These are phyloP conservation scores for Erethizon dorsatum DNA, from an alignment of 2,797 vertebrate genomes.

Conservation along the genomic window DNA sequence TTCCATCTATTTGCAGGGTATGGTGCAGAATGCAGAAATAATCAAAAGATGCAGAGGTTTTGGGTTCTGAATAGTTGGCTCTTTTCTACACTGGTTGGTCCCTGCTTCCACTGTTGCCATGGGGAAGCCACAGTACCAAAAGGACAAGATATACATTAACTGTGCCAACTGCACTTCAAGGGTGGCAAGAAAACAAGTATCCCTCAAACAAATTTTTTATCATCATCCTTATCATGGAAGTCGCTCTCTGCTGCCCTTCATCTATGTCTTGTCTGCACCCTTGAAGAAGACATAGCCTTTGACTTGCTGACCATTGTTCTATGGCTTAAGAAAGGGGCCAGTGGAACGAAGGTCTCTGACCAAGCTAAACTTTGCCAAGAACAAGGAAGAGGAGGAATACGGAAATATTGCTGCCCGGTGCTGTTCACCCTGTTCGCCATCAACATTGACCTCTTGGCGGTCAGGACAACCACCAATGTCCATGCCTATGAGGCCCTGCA, in stretches of 20 bases:
- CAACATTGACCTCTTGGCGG: conserved; percentile 95
- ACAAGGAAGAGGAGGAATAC: conserved; percentile 83
- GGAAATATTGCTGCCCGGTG: conserved; percentile 96
- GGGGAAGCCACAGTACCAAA: background rate
- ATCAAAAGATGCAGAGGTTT: background rate
- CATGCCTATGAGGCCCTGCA: conserved; percentile 93
- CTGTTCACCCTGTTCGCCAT: conserved; percentile 97
- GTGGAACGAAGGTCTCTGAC: background rate
- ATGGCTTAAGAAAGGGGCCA: background rate
- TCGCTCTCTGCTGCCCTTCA: background rate
- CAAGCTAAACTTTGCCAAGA: background rate
- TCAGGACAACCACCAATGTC: conserved; percentile 96
- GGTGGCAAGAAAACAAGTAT: background rate
- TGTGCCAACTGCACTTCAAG: background rate
- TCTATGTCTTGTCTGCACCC: background rate
- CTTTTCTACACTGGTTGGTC: background rate
- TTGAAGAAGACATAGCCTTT: background rate
- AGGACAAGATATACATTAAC: background rate
- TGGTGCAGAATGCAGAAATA: background rate
- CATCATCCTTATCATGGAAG: background rate
- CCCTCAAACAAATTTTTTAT: background rate
- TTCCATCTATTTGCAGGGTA: background rate
- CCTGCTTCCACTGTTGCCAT: background rate
- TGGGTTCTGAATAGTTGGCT: background rate
- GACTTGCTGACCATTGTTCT: background rate